Evolutionary conservation across 1,140 invertebrate species (phyloP).

Genomic region (Diachasma alloeum): DNA sequence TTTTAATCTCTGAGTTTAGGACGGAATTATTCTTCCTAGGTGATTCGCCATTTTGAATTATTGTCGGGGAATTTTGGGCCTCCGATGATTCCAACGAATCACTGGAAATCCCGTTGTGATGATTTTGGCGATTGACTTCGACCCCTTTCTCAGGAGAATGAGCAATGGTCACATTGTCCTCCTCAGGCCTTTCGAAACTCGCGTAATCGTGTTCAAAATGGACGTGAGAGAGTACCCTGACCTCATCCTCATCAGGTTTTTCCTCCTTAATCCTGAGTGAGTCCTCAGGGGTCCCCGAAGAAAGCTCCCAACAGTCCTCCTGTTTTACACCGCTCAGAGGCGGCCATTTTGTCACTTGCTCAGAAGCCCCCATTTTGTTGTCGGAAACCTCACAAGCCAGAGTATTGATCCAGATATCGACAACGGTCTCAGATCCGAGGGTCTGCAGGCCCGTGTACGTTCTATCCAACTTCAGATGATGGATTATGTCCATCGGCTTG

Average conservation of each 20-base stretch:
- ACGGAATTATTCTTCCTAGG: not conserved
- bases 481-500: slow-evolving; percentile 82
- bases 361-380: not conserved
- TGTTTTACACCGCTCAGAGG: not conserved
- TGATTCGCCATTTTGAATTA: not conserved
- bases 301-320: too few relatives aligned
- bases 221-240: slow-evolving; percentile 16
- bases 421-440: slow-evolving; percentile 79
- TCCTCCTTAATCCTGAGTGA: not conserved
- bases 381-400: not conserved
- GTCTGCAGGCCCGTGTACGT: slow-evolving; percentile 88
- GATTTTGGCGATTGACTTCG: not conserved
- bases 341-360: too few relatives aligned
- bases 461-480: slow-evolving; percentile 83
- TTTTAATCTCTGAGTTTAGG: not conserved
- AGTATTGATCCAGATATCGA: slow-evolving; percentile 74
- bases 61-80: not conserved
- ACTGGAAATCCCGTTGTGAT: too few relatives aligned
- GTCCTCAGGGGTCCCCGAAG: not conserved
- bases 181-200: not conserved
- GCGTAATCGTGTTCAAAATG: slow-evolving; percentile 42
- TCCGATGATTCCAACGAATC: too few relatives aligned
- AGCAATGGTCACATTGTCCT: slow-evolving; percentile 39
- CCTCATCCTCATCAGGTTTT: not conserved
- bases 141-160: slow-evolving; percentile 34